phyloP scores from a whole-genome alignment of 2,888 invertebrate genomes.

The Biston stratarius region DNA sequence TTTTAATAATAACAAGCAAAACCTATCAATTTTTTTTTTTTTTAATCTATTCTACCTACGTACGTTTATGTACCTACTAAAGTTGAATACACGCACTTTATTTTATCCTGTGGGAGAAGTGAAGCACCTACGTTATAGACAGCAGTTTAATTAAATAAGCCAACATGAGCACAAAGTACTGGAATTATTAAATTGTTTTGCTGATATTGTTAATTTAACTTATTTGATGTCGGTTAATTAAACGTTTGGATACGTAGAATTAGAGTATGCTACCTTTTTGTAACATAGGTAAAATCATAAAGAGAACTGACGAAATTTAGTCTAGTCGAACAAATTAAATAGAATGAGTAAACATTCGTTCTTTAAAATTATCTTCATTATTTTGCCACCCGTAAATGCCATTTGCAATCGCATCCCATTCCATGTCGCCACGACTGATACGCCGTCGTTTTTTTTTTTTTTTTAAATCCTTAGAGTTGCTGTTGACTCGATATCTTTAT shows the following conservation, averaged over 20 bases:
- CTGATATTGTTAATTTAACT: not conserved
- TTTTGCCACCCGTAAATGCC: no score
- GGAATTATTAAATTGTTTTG: slow-evolving; percentile 8
- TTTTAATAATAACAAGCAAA: no score
- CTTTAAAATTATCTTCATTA: not conserved
- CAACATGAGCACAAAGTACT: slow-evolving; percentile 1
- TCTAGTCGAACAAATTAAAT: not conserved
- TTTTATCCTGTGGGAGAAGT: slow-evolving; percentile 11
- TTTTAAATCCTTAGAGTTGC: no score
- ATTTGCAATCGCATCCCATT: no score
- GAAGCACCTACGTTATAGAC: slow-evolving; percentile 5
- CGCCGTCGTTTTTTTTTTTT: no score
- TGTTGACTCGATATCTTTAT: no score
- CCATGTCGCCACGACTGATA: no score
- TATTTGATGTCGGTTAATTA: slow-evolving; percentile 5
- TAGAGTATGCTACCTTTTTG: not conserved
- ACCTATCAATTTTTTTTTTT: not conserved
- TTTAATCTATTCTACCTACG: slow-evolving; percentile 17
- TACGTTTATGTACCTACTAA: not conserved
- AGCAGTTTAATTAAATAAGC: slow-evolving; percentile 25
- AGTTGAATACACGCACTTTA: slow-evolving; percentile 31
- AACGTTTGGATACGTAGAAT: not conserved
- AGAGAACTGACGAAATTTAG: not conserved
- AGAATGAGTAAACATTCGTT: not conserved
- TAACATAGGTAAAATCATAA: not conserved